phyloP scores from a whole-genome alignment of 2,888 invertebrate species.

The Hirtodrosophila cameraria region DNA sequence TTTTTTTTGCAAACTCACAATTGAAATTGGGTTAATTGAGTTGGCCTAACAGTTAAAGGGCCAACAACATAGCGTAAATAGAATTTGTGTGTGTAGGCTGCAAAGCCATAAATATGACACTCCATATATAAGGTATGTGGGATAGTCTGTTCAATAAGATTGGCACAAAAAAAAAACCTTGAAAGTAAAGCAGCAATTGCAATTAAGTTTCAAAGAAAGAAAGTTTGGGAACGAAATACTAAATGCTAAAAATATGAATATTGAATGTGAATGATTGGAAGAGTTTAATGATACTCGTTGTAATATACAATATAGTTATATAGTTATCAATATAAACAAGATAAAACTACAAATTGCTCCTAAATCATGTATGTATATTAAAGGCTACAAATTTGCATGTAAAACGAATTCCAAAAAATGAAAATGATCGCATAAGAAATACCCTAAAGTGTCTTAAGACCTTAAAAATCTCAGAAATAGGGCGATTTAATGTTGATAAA shows the following conservation, averaged over 20 bases:
- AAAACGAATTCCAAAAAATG: too few relatives aligned
- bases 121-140: slow-evolving; percentile 24
- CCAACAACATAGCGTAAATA: slow-evolving; percentile 23
- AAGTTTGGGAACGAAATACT: slow-evolving; percentile 21
- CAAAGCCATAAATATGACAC: background rate
- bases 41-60: slow-evolving; percentile 54
- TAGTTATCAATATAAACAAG: too few relatives aligned
- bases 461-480: too few relatives aligned
- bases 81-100: slow-evolving; percentile 42
- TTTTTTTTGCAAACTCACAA: slow-evolving; percentile 52
- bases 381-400: too few relatives aligned
- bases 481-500: too few relatives aligned
- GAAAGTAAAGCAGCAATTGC: slow-evolving; percentile 15
- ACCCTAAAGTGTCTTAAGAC: too few relatives aligned
- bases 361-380: background rate
- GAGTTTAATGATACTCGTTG: background rate
- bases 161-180: slow-evolving; percentile 3
- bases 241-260: background rate
- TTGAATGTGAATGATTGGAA: slow-evolving; percentile 1
- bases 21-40: slow-evolving; percentile 75
- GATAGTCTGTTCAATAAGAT: slow-evolving; percentile 2
- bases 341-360: too few relatives aligned
- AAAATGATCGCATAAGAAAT: too few relatives aligned
- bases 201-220: slow-evolving; percentile 1
- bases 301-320: too few relatives aligned